phyloP scores from a whole-genome alignment of 2,888 invertebrate genomes.

The Doris montereyensis region DNA sequence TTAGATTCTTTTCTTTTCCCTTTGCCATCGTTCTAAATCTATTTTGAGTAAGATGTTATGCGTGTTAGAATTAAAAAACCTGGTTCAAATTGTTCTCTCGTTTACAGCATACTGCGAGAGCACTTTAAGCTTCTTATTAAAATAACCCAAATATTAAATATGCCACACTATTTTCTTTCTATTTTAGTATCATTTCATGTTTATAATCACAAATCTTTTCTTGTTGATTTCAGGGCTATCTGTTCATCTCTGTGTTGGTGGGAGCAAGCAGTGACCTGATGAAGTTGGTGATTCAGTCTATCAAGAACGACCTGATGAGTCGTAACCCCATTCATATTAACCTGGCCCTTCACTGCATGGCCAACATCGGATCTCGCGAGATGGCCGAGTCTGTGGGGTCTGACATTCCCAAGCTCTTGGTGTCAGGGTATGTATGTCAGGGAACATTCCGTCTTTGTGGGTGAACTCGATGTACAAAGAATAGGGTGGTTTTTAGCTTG shows the following conservation, averaged over 20 bases:
- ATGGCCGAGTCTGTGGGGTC: conserved; percentile 99
- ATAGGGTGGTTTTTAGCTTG: no score
- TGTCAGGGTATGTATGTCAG: conserved; percentile 95
- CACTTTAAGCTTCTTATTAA: neutral
- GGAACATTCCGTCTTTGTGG: no score
- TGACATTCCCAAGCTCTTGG: conserved; percentile 97
- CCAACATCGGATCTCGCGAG: conserved; percentile 98
- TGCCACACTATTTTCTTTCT: no score
- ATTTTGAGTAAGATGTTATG: no score
- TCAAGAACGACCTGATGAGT: conserved; percentile 96
- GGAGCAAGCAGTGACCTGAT: conserved; percentile 99
- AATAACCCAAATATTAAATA: neutral
- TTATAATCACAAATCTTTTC: no score
- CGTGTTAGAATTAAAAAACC: no score
- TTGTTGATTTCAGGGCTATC: conserved; percentile 86
- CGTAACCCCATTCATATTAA: conserved; percentile 98
- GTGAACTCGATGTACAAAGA: no score
- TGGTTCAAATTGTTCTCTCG: no score
- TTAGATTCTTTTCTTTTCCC: no score
- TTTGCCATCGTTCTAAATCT: no score
- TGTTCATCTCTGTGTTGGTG: conserved; percentile 99
- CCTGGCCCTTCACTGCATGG: conserved; percentile 98
- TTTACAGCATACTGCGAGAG: no score
- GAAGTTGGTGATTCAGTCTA: conserved; percentile 98
- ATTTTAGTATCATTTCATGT: no score